A percentile compares a stretch with the other conserved stretches of the same genome.
These are phyloP conservation scores for Ursus arctos DNA, from an alignment of 2,113 vertebrate species.

Conservation along the genomic window DNA sequence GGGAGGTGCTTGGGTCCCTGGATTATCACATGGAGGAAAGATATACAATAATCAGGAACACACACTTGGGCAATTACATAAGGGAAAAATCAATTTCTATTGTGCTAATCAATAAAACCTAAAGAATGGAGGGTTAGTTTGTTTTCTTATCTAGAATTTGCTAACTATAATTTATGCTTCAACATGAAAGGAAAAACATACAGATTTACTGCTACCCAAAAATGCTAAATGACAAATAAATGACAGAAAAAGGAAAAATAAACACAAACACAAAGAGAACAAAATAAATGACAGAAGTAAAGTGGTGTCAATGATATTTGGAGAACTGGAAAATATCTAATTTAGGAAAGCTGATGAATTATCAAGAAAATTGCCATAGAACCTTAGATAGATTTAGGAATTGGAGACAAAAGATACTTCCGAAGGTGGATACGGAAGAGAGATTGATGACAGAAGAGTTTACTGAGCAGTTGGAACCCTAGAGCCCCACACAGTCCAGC, in stretches of 20 bases:
- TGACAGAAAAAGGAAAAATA: background rate
- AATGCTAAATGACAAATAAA: background rate
- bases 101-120: background rate
- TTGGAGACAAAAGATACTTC: background rate
- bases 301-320: background rate
- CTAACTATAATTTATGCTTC: slow-evolving; percentile 22
- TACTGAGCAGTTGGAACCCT: background rate
- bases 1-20: background rate
- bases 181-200: background rate
- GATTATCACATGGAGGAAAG: slow-evolving; percentile 11
- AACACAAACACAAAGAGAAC: background rate
- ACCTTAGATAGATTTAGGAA: background rate
- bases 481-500: background rate
- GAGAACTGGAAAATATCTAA: background rate
- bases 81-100: slow-evolving; percentile 24
- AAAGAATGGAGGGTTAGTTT: background rate
- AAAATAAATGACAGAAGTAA: slow-evolving; percentile 22
- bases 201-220: background rate
- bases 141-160: slow-evolving; percentile 32
- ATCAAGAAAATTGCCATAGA: background rate
- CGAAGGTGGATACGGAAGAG: background rate
- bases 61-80: background rate
- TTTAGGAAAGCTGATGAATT: background rate
- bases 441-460: background rate
- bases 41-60: background rate